Base-by-base conservation (phyloP, 2,797 vertebrate species). In the Phataginus tricuspis region DNA sequence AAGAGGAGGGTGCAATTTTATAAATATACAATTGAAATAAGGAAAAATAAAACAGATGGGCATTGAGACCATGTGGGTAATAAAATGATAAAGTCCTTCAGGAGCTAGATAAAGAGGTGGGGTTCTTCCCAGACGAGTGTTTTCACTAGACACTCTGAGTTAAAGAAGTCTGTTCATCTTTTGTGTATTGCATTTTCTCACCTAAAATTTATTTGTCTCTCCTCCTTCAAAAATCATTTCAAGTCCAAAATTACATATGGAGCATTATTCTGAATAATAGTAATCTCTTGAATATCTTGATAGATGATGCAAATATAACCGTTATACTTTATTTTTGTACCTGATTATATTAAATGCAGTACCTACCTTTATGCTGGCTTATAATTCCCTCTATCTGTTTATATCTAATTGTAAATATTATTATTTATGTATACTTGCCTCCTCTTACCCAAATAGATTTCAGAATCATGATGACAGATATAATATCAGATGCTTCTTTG, bases 1-100 rank as follows among this genome's bases (percentile, higher is more conserved):
- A 97, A 97, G 93, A 94, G 45, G 87, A 97, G 94, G 87, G 95
- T 97, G 45, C 69, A 93, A 96, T 97, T 97, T 97, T 91, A 96
- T 96, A 97, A 98, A 97, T 97, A 96, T 87, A 96, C 95, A 97
- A 95, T 92, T 94, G 95, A 97, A 97, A 96, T 94, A 90, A 96
- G 71, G 72, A 90, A 96, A 94, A 97, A 80, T 92, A 97, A 97
- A 97, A 96, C 91, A 96, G 71, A 94, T 94, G 84, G 87, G 61
- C 87, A 88, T 90, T 29, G 86, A 90, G 68, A 82, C 59, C 86
- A 86, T 49, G 49, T 84, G 69, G 21, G 27, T 94, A 88, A 88
- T 93, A 93, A 92, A 94, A 27, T 14, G 45, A 82, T 72, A 61
- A 87, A 37, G 8, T 77, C 63, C 75, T 91, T 59, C 61, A 72